Conservation (phyloP, 2,888 invertebrate genomes). For the Zelleria hepariella region DNA sequence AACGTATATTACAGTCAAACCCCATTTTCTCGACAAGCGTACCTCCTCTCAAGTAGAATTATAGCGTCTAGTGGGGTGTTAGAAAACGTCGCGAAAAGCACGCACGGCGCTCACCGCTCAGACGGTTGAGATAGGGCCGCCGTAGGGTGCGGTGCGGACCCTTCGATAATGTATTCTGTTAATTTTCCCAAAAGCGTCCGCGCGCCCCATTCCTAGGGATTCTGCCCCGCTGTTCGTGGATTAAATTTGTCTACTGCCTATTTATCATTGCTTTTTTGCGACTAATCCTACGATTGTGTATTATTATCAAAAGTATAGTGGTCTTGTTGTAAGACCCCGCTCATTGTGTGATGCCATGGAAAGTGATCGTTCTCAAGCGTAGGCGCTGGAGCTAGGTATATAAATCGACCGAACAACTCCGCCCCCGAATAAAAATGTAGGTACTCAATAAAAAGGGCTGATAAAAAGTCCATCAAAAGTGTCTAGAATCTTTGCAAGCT, state of each 20-base stretch:
- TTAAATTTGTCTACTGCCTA: constrained; percentile 49
- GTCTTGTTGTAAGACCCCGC: too few species aligned
- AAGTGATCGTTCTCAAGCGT: too few species aligned
- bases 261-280: constrained; percentile 41
- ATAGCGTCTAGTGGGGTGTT: background rate
- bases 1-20: too few species aligned
- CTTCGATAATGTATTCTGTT: constrained; percentile 59
- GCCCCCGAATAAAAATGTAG: too few species aligned
- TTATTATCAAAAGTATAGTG: too few species aligned
- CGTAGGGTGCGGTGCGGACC: constrained; percentile 26
- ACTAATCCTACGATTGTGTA: background rate
- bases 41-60: background rate
- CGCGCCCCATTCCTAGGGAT: constrained; percentile 25
- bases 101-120: constrained; percentile 34
- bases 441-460: background rate
- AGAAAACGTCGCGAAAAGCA: constrained; percentile 1
- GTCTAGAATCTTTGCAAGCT: background rate
- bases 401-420: background rate
- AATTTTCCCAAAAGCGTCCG: constrained; percentile 43
- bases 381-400: background rate
- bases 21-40: too few species aligned
- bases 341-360: background rate
- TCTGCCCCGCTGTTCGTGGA: constrained; percentile 35
- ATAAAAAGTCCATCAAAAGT: background rate
- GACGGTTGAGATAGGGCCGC: constrained; percentile 55